These are phyloP conservation scores for Cryptocephalus primarius DNA, from an alignment of 2,888 invertebrate genomes.

Conservation along the genomic window DNA sequence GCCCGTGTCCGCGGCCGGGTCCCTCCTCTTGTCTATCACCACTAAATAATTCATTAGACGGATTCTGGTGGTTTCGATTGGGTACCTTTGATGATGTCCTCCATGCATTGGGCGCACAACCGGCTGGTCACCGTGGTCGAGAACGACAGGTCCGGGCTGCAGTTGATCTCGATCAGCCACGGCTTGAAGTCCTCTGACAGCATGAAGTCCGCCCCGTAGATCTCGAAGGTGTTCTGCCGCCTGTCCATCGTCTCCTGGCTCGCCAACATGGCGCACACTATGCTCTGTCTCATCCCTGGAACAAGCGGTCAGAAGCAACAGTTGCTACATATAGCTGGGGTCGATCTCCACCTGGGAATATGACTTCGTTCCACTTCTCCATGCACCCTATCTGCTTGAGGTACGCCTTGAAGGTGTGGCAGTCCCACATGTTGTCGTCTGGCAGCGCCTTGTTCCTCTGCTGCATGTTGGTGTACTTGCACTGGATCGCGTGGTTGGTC, in stretches of 20 bases:
- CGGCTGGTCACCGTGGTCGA: conserved; percentile 81
- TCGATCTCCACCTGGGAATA: conserved; percentile 70
- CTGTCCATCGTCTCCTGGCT: conserved; percentile 80
- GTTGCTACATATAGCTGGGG: no score
- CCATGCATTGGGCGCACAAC: conserved; percentile 77
- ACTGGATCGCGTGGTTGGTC: conserved; percentile 88
- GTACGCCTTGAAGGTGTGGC: conserved; percentile 60
- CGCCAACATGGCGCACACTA: conserved; percentile 71
- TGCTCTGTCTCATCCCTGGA: conserved; percentile 32
- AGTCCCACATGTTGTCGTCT: conserved; percentile 92
- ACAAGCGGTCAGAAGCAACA: neutral
- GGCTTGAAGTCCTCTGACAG: conserved; percentile 77
- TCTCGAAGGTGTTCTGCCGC: conserved; percentile 74
- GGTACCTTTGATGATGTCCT: conserved; percentile 86
- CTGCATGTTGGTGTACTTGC: conserved; percentile 62
- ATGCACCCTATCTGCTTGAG: conserved; percentile 60
- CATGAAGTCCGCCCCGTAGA: conserved; percentile 95
- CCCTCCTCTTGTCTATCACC: conserved; percentile 60
- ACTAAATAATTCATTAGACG: no score
- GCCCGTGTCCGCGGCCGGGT: conserved; percentile 68
- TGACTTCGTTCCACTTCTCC: conserved; percentile 70
- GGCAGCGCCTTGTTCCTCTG: conserved; percentile 69
- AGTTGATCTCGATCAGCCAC: conserved; percentile 92
- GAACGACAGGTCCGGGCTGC: conserved; percentile 84
- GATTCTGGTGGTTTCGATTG: no score